phyloP scores from a whole-genome alignment of 2,888 invertebrate genomes.

The Leucophenga montana region DNA sequence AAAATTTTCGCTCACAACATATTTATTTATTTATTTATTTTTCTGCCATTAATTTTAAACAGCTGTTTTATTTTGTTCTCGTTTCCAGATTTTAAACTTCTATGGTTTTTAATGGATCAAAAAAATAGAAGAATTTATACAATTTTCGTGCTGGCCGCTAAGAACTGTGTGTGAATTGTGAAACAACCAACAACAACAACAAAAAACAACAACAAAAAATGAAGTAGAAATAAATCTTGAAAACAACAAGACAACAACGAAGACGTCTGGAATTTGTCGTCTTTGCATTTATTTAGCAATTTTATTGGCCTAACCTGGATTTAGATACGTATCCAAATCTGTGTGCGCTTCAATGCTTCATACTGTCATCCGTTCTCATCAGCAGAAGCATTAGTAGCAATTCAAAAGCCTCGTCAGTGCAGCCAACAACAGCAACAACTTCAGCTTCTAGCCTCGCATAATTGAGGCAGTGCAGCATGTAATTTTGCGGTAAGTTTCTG shows the following conservation, averaged over 20 bases:
- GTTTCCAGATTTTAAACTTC: not conserved
- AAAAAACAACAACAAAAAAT: not conserved
- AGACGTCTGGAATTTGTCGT: constrained; percentile 58
- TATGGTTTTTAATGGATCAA: too few species aligned
- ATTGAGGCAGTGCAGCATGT: constrained; percentile 48
- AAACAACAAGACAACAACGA: not conserved
- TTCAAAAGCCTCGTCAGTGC: constrained; percentile 33
- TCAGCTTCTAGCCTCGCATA: constrained; percentile 31
- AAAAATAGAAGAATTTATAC: constrained; percentile 9
- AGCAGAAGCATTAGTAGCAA: constrained; percentile 54
- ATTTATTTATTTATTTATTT: not conserved
- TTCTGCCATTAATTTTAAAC: not conserved
- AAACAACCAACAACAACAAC: not conserved
- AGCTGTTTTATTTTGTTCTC: not conserved
- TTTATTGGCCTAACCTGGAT: constrained; percentile 63
- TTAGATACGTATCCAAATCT: constrained; percentile 35
- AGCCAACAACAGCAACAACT: constrained; percentile 21
- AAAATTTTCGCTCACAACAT: constrained; percentile 45
- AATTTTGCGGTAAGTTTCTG: constrained; percentile 53
- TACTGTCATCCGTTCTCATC: constrained; percentile 5
- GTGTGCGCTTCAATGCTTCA: constrained; percentile 38
- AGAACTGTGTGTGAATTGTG: constrained; percentile 7
- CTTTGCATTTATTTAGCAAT: constrained; percentile 61
- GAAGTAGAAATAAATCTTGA: not conserved
- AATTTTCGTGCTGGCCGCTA: not conserved